A percentile compares a stretch with the other conserved stretches of the same genome.
phyloP scores from a whole-genome alignment of 2,113 vertebrate genomes.

The Oryzias melastigma region DNA sequence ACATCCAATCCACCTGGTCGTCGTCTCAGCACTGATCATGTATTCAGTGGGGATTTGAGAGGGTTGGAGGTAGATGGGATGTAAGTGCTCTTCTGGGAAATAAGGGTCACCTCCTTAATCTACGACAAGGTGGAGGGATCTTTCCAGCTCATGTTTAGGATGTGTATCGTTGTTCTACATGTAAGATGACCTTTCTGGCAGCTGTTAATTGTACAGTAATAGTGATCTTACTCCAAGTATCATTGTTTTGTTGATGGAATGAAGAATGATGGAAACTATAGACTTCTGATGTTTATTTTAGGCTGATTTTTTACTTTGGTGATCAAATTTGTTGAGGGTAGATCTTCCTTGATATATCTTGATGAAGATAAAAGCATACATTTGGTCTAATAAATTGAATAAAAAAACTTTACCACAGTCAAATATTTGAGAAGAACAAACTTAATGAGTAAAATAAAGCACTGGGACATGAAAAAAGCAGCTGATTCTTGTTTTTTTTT shows the following conservation, averaged over 20 bases:
- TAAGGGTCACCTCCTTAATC: constrained; percentile 74
- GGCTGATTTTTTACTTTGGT: background rate
- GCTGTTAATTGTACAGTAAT: constrained; percentile 20
- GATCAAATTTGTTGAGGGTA: background rate
- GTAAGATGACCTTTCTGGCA: constrained; percentile 1
- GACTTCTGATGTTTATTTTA: background rate
- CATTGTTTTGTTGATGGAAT: constrained; percentile 20
- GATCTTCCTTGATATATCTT: background rate
- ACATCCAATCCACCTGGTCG: constrained; percentile 53
- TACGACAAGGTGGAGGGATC: constrained; percentile 32
- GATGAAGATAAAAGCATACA: background rate
- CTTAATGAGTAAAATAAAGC: too few relatives aligned
- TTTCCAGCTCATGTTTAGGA: constrained; percentile 24
- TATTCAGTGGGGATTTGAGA: constrained; percentile 65
- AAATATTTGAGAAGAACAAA: too few relatives aligned
- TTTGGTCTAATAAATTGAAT: too few relatives aligned
- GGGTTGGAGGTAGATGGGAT: constrained; percentile 12
- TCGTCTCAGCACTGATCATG: constrained; percentile 54
- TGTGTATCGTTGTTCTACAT: constrained; percentile 23
- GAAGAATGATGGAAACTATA: constrained; percentile 39
- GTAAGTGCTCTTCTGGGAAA: constrained; percentile 63
- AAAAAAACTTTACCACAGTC: too few relatives aligned
- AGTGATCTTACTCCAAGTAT: constrained; percentile 29
- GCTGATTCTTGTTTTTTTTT: background rate
- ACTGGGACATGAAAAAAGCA: background rate